phyloP scores from a whole-genome alignment of 2,113 vertebrate genomes.

The Antechinus stuartii region DNA sequence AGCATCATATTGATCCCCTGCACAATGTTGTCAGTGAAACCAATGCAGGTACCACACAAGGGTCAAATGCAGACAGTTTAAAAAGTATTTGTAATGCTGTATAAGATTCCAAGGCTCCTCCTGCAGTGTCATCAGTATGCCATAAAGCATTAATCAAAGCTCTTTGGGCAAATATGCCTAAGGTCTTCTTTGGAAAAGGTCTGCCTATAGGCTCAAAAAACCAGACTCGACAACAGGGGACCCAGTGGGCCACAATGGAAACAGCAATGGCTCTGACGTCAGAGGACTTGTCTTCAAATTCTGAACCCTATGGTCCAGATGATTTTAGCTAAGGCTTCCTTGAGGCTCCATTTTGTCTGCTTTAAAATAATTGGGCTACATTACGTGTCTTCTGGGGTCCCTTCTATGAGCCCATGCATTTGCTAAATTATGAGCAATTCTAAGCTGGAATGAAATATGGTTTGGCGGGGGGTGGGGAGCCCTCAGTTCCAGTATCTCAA shows the following conservation, averaged over 20 bases:
- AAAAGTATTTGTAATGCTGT: neutral
- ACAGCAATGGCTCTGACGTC: neutral
- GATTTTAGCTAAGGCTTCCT: neutral
- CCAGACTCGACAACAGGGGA: neutral
- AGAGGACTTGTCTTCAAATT: neutral
- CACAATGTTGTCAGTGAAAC: neutral
- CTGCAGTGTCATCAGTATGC: conserved; percentile 5
- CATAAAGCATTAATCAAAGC: conserved; percentile 22
- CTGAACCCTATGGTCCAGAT: neutral
- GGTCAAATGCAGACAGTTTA: neutral
- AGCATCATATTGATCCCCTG: neutral
- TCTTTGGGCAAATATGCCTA: neutral
- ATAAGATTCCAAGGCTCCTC: conserved; percentile 5
- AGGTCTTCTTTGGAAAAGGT: neutral
- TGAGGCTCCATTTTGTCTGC: neutral
- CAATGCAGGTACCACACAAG: conserved; percentile 1
- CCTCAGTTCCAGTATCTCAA: neutral
- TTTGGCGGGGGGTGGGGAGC: neutral
- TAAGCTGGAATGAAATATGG: neutral
- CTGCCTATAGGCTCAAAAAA: neutral
- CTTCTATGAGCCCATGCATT: neutral
- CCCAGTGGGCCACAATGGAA: neutral
- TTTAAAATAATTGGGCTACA: neutral
- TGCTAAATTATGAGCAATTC: neutral
- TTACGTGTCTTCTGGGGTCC: neutral